These are phyloP conservation scores for Drosophila takahashii DNA, from an alignment of 1,140 invertebrate species.

Conservation along the genomic window DNA sequence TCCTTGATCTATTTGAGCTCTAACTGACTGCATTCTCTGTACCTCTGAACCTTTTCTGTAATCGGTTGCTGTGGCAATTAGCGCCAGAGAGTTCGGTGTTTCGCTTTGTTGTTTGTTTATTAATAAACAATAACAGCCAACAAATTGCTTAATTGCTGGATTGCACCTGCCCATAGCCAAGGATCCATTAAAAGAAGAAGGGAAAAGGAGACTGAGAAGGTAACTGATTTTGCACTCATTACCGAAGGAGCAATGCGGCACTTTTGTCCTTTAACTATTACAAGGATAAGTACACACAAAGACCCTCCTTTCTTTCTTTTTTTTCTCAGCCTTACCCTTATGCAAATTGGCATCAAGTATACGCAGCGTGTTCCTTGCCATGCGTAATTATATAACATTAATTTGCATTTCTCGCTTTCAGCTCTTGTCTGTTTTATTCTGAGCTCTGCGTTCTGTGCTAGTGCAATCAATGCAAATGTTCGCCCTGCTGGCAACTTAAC, in stretches of 20 bases:
- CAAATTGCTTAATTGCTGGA: slow-evolving; percentile 75
- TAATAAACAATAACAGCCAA: slow-evolving; percentile 77
- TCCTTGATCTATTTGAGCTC: slow-evolving; percentile 50
- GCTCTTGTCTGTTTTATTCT: neutral
- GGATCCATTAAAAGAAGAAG: slow-evolving; percentile 47
- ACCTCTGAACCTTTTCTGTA: neutral
- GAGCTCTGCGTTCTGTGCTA: slow-evolving; percentile 12
- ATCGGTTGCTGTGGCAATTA: slow-evolving; percentile 73
- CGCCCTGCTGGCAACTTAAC: slow-evolving; percentile 58
- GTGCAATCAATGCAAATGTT: slow-evolving; percentile 69
- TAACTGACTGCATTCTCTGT: slow-evolving; percentile 13
- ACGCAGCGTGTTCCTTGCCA: slow-evolving; percentile 50
- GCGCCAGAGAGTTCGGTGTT: slow-evolving; percentile 35
- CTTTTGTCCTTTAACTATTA: slow-evolving; percentile 71
- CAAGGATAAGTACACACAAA: slow-evolving; percentile 45
- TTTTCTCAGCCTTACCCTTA: slow-evolving; percentile 43
- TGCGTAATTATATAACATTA: slow-evolving; percentile 72
- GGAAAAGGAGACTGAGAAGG: slow-evolving; percentile 36
- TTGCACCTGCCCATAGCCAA: slow-evolving; percentile 35
- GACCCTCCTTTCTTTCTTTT: slow-evolving; percentile 21
- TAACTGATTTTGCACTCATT: slow-evolving; percentile 57
- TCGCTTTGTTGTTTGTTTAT: slow-evolving; percentile 75
- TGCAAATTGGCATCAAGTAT: slow-evolving; percentile 71
- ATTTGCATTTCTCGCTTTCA: slow-evolving; percentile 51
- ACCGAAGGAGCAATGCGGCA: slow-evolving; percentile 46